phyloP scores from a whole-genome alignment of 2,797 vertebrate genomes.

The Hippoglossus hippoglossus region DNA sequence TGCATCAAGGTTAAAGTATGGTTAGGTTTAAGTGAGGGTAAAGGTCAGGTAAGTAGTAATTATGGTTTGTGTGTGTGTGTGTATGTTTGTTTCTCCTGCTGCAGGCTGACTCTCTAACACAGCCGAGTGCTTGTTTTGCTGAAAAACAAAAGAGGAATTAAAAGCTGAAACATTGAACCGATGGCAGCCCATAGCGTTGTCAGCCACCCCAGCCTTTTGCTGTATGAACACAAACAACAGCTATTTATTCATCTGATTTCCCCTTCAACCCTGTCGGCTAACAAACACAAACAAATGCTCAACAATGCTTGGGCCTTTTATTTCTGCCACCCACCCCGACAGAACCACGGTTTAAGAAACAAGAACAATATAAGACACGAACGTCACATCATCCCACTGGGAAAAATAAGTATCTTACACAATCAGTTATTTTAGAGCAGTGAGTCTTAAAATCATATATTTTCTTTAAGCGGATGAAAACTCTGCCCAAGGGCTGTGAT shows the following conservation, averaged over 20 bases:
- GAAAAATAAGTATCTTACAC: slow-evolving; percentile 18
- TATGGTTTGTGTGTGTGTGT: not conserved
- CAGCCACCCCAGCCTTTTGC: slow-evolving; percentile 26
- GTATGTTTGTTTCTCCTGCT: slow-evolving; percentile 19
- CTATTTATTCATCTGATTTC: slow-evolving; percentile 55
- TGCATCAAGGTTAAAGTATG: no score
- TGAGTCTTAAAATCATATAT: slow-evolving; percentile 10
- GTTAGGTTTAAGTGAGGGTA: not conserved
- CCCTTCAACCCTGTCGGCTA: slow-evolving; percentile 30
- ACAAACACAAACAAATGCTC: slow-evolving; percentile 52
- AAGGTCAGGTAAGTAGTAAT: not conserved
- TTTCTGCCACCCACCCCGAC: slow-evolving; percentile 39
- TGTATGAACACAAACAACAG: slow-evolving; percentile 40
- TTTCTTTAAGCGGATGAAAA: slow-evolving; percentile 17
- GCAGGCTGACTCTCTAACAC: slow-evolving; percentile 20
- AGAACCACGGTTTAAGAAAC: slow-evolving; percentile 22
- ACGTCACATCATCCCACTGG: slow-evolving; percentile 27
- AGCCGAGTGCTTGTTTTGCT: slow-evolving; percentile 1
- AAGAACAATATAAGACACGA: slow-evolving; percentile 36
- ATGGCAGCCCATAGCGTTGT: slow-evolving; percentile 33
- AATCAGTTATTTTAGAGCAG: slow-evolving; percentile 19
- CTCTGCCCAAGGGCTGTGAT: not conserved
- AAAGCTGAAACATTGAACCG: slow-evolving; percentile 33
- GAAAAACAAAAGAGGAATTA: slow-evolving; percentile 49
- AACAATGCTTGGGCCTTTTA: slow-evolving; percentile 33